These are phyloP conservation scores for Onychorhynchus coronatus DNA, from an alignment of 2,113 vertebrate genomes.

Conservation along the genomic window DNA sequence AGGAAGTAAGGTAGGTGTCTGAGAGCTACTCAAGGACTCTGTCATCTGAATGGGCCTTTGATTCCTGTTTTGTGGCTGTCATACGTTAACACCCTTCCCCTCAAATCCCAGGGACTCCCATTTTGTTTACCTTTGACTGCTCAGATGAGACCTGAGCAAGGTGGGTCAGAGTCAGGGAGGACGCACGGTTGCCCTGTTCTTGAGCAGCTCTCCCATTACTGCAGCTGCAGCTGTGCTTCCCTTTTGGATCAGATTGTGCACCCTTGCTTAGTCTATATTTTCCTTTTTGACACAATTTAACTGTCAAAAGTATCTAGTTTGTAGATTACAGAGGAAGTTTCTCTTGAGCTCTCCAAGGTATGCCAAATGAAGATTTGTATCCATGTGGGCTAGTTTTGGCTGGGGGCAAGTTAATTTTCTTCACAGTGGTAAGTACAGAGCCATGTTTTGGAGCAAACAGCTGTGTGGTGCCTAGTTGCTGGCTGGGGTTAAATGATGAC, in stretches of 20 bases:
- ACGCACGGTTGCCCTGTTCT: background rate
- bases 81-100: background rate
- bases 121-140: background rate
- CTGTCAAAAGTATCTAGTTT: background rate
- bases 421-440: background rate
- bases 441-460: background rate
- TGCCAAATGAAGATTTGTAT: background rate
- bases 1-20: background rate
- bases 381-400: background rate
- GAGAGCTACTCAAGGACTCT: background rate
- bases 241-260: background rate
- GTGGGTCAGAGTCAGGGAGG: background rate
- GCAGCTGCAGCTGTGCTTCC: background rate
- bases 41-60: background rate
- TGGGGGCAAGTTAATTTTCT: background rate
- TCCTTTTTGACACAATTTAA: constrained; percentile 21
- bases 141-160: background rate
- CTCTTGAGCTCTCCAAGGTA: background rate
- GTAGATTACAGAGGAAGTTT: background rate
- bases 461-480: background rate
- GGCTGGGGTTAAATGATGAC: background rate
- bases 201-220: background rate
- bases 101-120: background rate
- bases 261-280: constrained; percentile 16
- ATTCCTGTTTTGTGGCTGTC: background rate